phyloP scores from a whole-genome alignment of 2,113 vertebrate genomes.

The Equus przewalskii region DNA sequence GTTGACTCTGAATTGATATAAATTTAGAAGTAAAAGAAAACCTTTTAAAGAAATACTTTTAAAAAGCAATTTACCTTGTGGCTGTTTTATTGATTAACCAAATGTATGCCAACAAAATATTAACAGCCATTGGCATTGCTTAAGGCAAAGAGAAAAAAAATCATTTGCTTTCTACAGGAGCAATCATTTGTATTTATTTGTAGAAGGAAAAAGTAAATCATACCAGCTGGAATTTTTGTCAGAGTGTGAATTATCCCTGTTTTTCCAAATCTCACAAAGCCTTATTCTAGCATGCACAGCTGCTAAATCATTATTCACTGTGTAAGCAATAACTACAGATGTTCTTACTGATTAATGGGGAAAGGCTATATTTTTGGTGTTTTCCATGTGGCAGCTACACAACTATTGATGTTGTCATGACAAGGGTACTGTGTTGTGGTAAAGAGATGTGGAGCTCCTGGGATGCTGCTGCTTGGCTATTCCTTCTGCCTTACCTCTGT shows the following conservation, averaged over 20 bases:
- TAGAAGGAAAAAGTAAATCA: conserved; percentile 59
- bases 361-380: conserved; percentile 41
- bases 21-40: conserved; percentile 51
- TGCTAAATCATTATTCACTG: conserved; percentile 63
- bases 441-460: neutral
- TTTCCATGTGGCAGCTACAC: conserved; percentile 44
- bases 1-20: neutral
- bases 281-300: conserved; percentile 46
- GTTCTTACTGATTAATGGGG: conserved; percentile 64
- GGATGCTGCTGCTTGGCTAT: neutral
- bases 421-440: conserved; percentile 23
- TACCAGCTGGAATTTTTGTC: conserved; percentile 31
- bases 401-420: conserved; percentile 28
- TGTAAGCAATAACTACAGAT: conserved; percentile 58
- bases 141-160: neutral
- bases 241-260: conserved; percentile 19
- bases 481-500: neutral
- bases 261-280: conserved; percentile 56
- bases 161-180: conserved; percentile 50
- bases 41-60: neutral
- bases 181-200: conserved; percentile 60
- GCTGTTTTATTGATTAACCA: conserved; percentile 23
- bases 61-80: neutral
- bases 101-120: conserved; percentile 23
- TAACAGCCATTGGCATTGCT: neutral